A percentile compares a stretch with the other conserved stretches of the same genome.
phyloP scores from a whole-genome alignment of 2,113 vertebrate species.

The Macquaria australasica region DNA sequence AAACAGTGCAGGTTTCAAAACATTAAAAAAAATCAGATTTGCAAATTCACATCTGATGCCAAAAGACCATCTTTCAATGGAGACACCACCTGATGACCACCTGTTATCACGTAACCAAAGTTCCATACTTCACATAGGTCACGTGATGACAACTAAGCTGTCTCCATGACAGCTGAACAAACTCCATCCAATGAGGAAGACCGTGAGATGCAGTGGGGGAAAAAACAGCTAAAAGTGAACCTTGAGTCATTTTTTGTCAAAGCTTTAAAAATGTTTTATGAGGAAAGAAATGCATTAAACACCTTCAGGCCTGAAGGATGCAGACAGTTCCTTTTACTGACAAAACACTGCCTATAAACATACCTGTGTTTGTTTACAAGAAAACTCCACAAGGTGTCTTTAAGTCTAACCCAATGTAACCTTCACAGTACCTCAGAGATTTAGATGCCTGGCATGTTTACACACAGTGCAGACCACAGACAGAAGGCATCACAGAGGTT shows the following conservation, averaged over 20 bases:
- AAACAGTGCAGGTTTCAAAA: background rate
- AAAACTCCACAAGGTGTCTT: slow-evolving; percentile 1
- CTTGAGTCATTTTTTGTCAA: background rate
- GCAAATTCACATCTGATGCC: background rate
- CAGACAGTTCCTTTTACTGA: background rate
- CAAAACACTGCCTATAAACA: slow-evolving; percentile 9
- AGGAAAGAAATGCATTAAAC: background rate
- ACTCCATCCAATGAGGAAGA: background rate
- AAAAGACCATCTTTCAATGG: background rate
- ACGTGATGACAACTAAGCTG: background rate
- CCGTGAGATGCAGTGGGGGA: background rate
- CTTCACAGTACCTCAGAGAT: slow-evolving; percentile 2
- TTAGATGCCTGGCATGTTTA: slow-evolving; percentile 7
- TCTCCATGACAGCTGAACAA: background rate
- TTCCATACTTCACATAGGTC: background rate
- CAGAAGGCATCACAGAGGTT: slow-evolving; percentile 5
- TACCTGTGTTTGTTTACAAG: slow-evolving; percentile 39
- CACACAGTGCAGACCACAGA: slow-evolving; percentile 25
- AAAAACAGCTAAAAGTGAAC: background rate
- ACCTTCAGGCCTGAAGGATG: background rate
- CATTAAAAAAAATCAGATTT: background rate
- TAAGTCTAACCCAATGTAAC: background rate
- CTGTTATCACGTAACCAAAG: background rate
- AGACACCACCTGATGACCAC: background rate
- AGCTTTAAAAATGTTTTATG: background rate